Conservation (phyloP, 2,888 invertebrate genomes). For the Orthonychiurus folsomi region DNA sequence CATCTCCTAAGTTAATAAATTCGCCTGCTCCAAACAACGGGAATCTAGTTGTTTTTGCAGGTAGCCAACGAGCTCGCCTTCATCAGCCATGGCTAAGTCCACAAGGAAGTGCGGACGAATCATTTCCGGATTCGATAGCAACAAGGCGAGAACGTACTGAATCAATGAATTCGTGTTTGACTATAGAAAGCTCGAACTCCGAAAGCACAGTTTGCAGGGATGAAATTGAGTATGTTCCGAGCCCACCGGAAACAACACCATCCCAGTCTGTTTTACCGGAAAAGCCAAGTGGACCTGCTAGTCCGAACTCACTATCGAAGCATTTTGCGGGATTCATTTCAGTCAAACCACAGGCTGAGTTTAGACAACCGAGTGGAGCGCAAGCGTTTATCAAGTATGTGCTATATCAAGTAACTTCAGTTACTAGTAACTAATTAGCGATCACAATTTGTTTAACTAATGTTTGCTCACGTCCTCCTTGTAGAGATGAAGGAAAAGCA, state of each 20-base stretch:
- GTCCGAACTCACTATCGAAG: background rate
- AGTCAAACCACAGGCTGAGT: conserved; percentile 37
- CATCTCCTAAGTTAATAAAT: background rate
- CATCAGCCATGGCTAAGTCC: conserved; percentile 40
- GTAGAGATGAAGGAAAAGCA: conserved; percentile 62
- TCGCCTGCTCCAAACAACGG: background rate
- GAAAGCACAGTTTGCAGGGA: background rate
- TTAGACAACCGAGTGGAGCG: conserved; percentile 37
- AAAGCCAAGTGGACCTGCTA: background rate
- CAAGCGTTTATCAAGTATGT: conserved; percentile 33
- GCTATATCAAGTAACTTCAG: background rate
- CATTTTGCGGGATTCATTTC: conserved; percentile 10
- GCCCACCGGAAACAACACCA: background rate
- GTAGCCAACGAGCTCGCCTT: conserved; percentile 20
- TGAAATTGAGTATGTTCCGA: background rate
- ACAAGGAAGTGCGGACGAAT: conserved; percentile 8
- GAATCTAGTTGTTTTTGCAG: background rate
- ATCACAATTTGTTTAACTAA: conserved; percentile 1
- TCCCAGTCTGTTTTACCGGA: background rate
- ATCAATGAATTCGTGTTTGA: background rate
- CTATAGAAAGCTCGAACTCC: background rate
- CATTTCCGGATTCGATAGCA: background rate
- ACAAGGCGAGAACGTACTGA: conserved; percentile 6
- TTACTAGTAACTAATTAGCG: too few species aligned
- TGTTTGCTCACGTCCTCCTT: conserved; percentile 2